Base-by-base conservation (phyloP, 2,888 invertebrate species). In the Sesia apiformis region DNA sequence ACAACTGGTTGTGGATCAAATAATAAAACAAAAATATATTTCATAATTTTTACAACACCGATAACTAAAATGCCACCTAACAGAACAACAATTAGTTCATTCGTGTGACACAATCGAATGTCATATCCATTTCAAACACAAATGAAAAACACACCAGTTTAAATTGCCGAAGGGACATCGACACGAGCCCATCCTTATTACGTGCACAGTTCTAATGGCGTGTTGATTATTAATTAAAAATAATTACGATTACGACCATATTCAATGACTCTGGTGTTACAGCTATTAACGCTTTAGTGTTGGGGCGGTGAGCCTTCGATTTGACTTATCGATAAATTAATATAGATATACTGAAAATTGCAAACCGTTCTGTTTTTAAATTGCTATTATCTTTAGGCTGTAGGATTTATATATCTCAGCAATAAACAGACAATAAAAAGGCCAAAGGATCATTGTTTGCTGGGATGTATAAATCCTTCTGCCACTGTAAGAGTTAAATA, bases 211-310 rank as follows among this genome's bases (percentile, higher is more conserved):
- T 70, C 83, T 85, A 84, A 86, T 85, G 79, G 81, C 85, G 86
- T 81, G 82, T 87, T 88, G 88, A 84, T 88, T 88, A 89, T 87
- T 88, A 88, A 89, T 89, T 89, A 89, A 89, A 88, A 89, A 88
- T 89, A 88, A 88, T 89, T 86, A 88, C 82, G 82, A 89, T 89
- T 89, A 88, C 85, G 88, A 86, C 83, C 88, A 79, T 85, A 86
- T 88, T 88, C 88, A 89, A 88, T 88, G 88, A 88, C 88, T 84
- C 78, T 88, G 86, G 88, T 87, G 88, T 88, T 88, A 84, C 80
- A 76, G 81, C 78, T 81, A 85, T 88, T 87, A 89, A 87, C 81
- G 66, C 66, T 70, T 61, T 80, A 81, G 85, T 66, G 82, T 63
- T 73, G 80, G 61, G 70, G 49, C 40, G 5, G 7, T 46, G 46